Conservation (phyloP, 1,140 invertebrate species). For the Monochamus saltuarius region DNA sequence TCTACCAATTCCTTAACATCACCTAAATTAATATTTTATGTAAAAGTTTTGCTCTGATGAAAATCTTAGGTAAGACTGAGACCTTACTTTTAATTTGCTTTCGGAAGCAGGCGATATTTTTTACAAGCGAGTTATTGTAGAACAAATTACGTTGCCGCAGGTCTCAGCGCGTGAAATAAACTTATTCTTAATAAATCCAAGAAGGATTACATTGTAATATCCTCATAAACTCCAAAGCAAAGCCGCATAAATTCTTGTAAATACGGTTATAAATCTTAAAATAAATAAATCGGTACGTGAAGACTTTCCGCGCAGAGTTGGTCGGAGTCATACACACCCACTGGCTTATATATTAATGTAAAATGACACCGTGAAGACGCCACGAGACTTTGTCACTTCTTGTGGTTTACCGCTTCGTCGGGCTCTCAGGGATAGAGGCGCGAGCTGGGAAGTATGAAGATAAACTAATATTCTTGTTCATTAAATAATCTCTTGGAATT, state of each 20-base stretch:
- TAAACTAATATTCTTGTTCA: too few relatives aligned
- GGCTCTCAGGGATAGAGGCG: neutral
- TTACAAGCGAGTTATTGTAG: too few relatives aligned
- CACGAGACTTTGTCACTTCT: slow-evolving; percentile 26
- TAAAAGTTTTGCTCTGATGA: too few relatives aligned
- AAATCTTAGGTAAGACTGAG: too few relatives aligned
- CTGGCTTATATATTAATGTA: slow-evolving; percentile 28
- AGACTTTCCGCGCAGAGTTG: neutral
- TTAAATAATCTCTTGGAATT: too few relatives aligned
- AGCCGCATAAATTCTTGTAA: slow-evolving; percentile 24
- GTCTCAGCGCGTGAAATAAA: slow-evolving; percentile 14
- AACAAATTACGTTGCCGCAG: neutral
- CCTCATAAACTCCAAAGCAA: slow-evolving; percentile 7
- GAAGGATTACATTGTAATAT: slow-evolving; percentile 12
- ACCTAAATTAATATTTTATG: too few relatives aligned
- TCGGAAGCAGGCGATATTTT: too few relatives aligned
- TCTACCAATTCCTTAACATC: too few relatives aligned
- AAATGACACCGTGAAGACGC: slow-evolving; percentile 25
- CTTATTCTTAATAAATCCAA: slow-evolving; percentile 20
- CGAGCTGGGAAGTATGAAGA: too few relatives aligned
- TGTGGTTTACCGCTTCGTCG: slow-evolving; percentile 24
- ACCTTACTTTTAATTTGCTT: too few relatives aligned
- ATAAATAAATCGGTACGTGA: slow-evolving; percentile 27
- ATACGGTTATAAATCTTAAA: slow-evolving; percentile 26
- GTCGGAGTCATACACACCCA: slow-evolving; percentile 20